A percentile compares a stretch with the other conserved stretches of the same genome.
These are phyloP conservation scores for Drosophila serrata DNA, from an alignment of 1,140 invertebrate species.

Conservation along the genomic window DNA sequence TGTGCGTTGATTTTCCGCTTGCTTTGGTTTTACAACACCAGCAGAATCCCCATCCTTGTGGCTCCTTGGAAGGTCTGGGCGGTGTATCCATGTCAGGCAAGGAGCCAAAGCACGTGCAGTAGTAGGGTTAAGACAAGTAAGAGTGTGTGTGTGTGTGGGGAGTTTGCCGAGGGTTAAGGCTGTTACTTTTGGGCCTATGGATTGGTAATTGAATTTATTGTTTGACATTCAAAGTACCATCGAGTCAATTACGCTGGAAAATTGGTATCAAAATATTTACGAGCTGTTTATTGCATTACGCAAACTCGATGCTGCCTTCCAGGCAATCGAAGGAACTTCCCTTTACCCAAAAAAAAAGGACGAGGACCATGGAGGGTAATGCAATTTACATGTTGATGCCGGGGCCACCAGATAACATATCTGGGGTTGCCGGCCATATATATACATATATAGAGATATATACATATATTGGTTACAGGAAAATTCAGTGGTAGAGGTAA, in stretches of 20 bases:
- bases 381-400: constrained; percentile 76
- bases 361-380: constrained; percentile 55
- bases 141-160: constrained; percentile 7
- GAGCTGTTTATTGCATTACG: constrained; percentile 84
- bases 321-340: neutral
- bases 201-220: constrained; percentile 84
- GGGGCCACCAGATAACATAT: constrained; percentile 38
- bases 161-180: constrained; percentile 3
- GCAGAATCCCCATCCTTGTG: constrained; percentile 8
- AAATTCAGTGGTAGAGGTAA: constrained; percentile 29
- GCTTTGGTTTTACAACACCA: constrained; percentile 70
- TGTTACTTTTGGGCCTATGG: constrained; percentile 49
- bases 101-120: constrained; percentile 57
- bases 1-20: constrained; percentile 81
- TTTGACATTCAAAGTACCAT: constrained; percentile 82
- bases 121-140: constrained; percentile 64
- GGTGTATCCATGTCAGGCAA: constrained; percentile 51
- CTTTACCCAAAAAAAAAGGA: neutral
- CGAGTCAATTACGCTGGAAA: constrained; percentile 81
- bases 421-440: neutral
- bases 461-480: constrained; percentile 26
- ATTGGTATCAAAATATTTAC: constrained; percentile 84
- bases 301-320: constrained; percentile 54
- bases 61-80: constrained; percentile 33
- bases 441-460: constrained; percentile 1